phyloP scores from a whole-genome alignment of 1,140 invertebrate genomes.

The Myzus persicae region DNA sequence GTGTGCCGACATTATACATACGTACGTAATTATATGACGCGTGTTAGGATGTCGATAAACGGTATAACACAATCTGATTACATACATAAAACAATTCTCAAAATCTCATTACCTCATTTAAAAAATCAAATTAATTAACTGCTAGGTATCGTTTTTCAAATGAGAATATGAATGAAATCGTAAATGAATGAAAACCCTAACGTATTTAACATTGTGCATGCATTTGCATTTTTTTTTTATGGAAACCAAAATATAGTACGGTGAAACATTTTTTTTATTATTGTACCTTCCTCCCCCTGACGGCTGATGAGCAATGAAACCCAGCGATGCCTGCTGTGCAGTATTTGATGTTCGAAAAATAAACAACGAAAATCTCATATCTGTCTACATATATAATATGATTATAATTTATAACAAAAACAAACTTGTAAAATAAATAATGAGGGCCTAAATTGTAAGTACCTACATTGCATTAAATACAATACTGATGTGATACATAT shows the following conservation, averaged over 20 bases:
- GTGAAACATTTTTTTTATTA: background rate
- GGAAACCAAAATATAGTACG: background rate
- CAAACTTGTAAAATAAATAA: background rate
- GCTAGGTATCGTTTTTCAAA: background rate
- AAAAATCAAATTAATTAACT: background rate
- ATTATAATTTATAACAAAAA: background rate
- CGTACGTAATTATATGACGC: no score
- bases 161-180: background rate
- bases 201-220: background rate
- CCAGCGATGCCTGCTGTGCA: background rate
- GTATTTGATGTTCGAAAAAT: background rate
- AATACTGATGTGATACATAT: background rate
- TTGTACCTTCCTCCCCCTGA: background rate
- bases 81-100: background rate
- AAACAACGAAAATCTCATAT: background rate
- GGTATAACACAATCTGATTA: no score
- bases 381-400: background rate
- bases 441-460: background rate
- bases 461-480: background rate
- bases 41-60: background rate
- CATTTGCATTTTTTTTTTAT: background rate
- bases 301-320: background rate
- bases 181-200: background rate
- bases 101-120: no score
- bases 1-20: background rate